Evolutionary conservation across 2,888 invertebrate species (phyloP), one percentile per base, ranked within the genome.

Genomic region (Drosophila kokeensis): DNA sequence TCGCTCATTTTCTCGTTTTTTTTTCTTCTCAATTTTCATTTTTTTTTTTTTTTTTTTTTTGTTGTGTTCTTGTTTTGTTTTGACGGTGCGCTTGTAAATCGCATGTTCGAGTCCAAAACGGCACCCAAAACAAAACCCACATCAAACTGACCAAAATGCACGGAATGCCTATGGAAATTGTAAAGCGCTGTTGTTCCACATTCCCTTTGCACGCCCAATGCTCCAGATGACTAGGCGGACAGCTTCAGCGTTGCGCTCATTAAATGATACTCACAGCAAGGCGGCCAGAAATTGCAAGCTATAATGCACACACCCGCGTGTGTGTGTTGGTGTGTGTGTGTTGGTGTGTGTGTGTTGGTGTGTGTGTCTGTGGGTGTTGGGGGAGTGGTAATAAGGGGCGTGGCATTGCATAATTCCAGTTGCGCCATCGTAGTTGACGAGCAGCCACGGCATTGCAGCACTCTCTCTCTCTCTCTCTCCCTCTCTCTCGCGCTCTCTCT

Each of bases 321-420:
- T 21, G 45, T 6, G 27, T n/a, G 18, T 27, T n/a, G n/a, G 21
- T n/a, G 24, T n/a, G 13, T 36, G 30, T 27, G 54, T 38, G 42
- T 42, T 32, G 40, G 18, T 40, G 21, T 27, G 5, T 21, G 45
- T 6, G 27, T n/a, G 18, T 27, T n/a, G n/a, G 21, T n/a, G 24
- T n/a, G 13, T 36, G 30, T 27, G 54, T 38, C 30, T 6, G 42
- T 42, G 38, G 11, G 53, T 21, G 15, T 27, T 21, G 61, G 60
- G 13, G 45, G 32, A 38, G 34, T 49, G 52, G 52, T 36, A 57
- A 60, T 40, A 48, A n/a, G 61, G 66, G 82, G 82, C 81, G 85
- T 83, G 87, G 87, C 79, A 64, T 86, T 86, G 91, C 91, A 91
- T 91, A 90, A 89, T 90, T 91, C 90, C 82, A 82, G 90, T 87